Conservation (phyloP, 1,140 invertebrate genomes). For the Tetragnatha versicolor region DNA sequence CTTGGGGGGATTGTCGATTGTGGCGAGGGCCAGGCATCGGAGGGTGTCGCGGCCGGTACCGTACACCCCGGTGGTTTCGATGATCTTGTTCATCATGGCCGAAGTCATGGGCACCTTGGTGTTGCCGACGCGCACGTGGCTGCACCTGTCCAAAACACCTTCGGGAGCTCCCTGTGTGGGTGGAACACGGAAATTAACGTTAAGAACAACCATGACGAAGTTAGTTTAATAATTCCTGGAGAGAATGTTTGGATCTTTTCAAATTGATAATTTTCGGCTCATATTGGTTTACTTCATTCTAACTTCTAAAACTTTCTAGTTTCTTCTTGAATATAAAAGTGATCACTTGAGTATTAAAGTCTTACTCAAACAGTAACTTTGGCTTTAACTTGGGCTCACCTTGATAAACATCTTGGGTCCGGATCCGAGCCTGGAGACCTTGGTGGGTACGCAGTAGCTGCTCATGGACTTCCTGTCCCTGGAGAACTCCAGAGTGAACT, state of each 20-base stretch:
- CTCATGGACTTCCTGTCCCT: slow-evolving; percentile 99
- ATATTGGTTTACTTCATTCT: too few species aligned
- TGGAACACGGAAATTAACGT: neutral
- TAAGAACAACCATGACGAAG: too few species aligned
- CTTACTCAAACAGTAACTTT: too few species aligned
- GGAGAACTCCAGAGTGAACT: slow-evolving; percentile 99
- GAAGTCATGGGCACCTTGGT: slow-evolving; percentile 90
- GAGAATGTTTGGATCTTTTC: too few species aligned
- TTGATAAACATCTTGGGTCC: slow-evolving; percentile 98
- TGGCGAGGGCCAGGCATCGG: slow-evolving; percentile 96
- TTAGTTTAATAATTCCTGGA: too few species aligned
- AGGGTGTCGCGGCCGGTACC: slow-evolving; percentile 99
- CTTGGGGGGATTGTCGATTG: slow-evolving; percentile 90
- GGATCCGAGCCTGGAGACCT: slow-evolving; percentile 82
- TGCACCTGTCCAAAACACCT: slow-evolving; percentile 98
- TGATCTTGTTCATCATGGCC: slow-evolving; percentile 89
- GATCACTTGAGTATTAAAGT: too few species aligned
- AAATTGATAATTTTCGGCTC: too few species aligned
- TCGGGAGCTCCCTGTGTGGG: slow-evolving; percentile 85
- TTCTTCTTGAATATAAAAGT: too few species aligned
- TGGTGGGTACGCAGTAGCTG: slow-evolving; percentile 90
- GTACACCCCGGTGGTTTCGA: slow-evolving; percentile 91
- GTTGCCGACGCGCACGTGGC: slow-evolving; percentile 92
- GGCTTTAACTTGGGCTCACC: too few species aligned
- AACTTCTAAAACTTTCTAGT: too few species aligned